Conservation (phyloP, 2,888 invertebrate species). For the Pharmacophagus antenor region DNA sequence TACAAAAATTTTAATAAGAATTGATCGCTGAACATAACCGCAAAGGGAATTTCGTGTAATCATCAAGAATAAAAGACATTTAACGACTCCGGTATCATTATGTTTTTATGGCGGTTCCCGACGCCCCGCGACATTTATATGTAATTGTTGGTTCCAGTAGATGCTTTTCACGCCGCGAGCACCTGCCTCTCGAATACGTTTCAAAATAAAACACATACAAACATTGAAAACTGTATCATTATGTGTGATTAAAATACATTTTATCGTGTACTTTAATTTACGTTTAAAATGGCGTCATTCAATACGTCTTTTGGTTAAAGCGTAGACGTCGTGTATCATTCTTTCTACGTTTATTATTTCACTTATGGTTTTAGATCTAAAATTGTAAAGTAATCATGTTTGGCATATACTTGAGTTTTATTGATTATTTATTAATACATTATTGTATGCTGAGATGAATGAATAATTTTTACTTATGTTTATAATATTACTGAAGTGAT, state of each 20-base stretch:
- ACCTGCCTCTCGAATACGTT: constrained; percentile 45
- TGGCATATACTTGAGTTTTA: too few relatives aligned
- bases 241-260: constrained; percentile 25
- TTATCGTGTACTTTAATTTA: constrained; percentile 1
- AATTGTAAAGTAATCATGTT: neutral
- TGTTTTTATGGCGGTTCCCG: constrained; percentile 44
- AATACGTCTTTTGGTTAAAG: neutral
- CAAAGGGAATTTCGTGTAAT: constrained; percentile 25
- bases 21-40: constrained; percentile 1
- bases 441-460: too few relatives aligned
- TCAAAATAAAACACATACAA: constrained; percentile 16
- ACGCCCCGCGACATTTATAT: constrained; percentile 63
- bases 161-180: constrained; percentile 34
- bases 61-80: constrained; percentile 32
- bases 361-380: neutral
- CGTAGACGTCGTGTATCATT: neutral
- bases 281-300: constrained; percentile 4
- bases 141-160: constrained; percentile 51
- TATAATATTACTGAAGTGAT: too few relatives aligned
- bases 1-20: neutral
- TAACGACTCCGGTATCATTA: constrained; percentile 36
- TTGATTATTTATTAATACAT: too few relatives aligned
- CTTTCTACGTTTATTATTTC: neutral
- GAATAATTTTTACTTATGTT: too few relatives aligned
- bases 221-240: constrained; percentile 24